Percentiles rank a stretch among this genome's conserved stretches.
Conservation (phyloP, 2,113 vertebrate genomes). For the Todiramphus saurophagus region DNA sequence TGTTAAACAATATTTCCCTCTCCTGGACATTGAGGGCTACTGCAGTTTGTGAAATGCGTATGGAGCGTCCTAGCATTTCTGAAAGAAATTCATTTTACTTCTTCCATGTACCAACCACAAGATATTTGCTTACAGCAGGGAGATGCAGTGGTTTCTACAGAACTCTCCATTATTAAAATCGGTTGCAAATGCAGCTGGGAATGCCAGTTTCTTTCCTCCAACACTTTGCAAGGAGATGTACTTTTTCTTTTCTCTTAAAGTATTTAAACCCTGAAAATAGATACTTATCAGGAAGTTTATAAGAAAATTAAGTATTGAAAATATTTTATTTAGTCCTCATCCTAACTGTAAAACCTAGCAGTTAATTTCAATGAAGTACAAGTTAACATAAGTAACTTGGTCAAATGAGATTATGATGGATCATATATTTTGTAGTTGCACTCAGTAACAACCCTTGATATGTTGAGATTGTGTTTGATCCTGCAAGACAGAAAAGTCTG, state of each 20-base stretch:
- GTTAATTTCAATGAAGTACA: neutral
- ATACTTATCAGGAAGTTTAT: neutral
- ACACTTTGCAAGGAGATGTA: neutral
- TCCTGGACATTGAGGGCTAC: constrained; percentile 51
- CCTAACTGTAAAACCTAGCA: neutral
- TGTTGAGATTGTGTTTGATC: neutral
- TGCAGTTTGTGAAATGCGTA: neutral
- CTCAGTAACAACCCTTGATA: neutral
- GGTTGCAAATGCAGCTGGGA: neutral
- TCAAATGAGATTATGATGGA: neutral
- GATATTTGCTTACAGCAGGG: neutral
- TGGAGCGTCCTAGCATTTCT: neutral
- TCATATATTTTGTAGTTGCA: neutral
- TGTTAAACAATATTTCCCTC: constrained; percentile 80
- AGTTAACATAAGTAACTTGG: neutral
- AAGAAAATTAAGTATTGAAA: neutral
- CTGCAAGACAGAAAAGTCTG: neutral
- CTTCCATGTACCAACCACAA: rapidly evolving
- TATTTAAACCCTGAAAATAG: neutral
- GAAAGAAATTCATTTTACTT: neutral
- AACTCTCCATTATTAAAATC: neutral
- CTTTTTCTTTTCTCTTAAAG: neutral
- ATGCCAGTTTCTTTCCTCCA: neutral
- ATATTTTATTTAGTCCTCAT: neutral
- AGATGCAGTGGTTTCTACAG: neutral